Evolutionary conservation across 2,888 invertebrate species (phyloP).

Genomic region (Acanthococcus lagerstroemiae): DNA sequence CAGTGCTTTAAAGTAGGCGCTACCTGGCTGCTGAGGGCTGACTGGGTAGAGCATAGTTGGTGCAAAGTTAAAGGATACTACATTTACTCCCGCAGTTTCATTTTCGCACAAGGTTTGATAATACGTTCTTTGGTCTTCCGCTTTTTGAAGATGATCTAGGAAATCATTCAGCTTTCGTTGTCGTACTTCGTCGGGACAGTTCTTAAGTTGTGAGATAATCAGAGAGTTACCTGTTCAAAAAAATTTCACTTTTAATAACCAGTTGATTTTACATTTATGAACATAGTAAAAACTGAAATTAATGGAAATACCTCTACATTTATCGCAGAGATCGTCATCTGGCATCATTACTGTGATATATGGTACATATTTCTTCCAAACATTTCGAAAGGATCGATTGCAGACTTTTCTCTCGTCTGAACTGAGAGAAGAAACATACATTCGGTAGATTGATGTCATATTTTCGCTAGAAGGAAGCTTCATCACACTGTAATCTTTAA

Average conservation of each 20-base stretch:
- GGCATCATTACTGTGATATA: not conserved
- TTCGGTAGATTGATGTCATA: not conserved
- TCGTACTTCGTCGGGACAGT: not conserved
- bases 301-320: not conserved
- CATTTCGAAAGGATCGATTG: not conserved
- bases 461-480: not conserved
- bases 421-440: not conserved
- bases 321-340: not conserved
- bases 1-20: not conserved
- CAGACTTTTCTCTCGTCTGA: not conserved
- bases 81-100: not conserved
- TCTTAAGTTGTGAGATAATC: not conserved
- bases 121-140: not conserved
- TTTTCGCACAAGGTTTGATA: not conserved
- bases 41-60: not conserved
- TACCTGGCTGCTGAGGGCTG: slow-evolving; percentile 1
- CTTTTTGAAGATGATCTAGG: not conserved
- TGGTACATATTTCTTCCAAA: not conserved
- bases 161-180: not conserved
- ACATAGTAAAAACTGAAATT: no score
- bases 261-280: no score
- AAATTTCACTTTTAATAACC: no score
- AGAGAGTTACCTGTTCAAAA: not conserved
- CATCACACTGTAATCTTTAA: slow-evolving; percentile 6
- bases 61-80: not conserved